Evolutionary conservation across 2,113 vertebrate species (phyloP), one percentile per base, ranked within the genome.

Genomic region (Columba livia): DNA sequence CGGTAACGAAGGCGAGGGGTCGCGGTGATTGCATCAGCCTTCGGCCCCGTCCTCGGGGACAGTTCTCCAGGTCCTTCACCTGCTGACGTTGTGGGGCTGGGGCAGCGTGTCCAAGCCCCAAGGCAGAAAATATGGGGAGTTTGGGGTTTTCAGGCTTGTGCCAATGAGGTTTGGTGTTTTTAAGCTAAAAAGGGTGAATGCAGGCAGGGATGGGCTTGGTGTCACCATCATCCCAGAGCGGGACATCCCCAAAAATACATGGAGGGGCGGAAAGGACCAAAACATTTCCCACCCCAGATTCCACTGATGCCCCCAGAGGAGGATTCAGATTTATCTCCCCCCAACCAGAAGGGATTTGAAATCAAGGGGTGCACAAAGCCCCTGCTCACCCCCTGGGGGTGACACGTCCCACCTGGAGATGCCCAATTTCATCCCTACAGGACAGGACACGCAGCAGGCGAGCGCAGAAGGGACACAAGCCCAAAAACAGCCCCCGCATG

Each of bases 31-130:
- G 48, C 47, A 2, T 88, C 94, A 89, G 70, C 40, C 65, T 66
- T 32, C 5, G 1, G 66, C 20, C 65, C 19, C 60, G 5, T 32
- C 62, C 69, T 78, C 2, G 0, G 28, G 0, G 5, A 54, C 1
- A 5, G 21, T 19, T 9, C 60, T 48, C 47, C 5, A 0, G 8
- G 6, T 7, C 54, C 34, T 79, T 21, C 9, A 2, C 36, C 29
- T 29, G 32, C 58, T 10, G 51, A 1, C 4, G 11, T 5, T 0
- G 0, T 2, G 44, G 31, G 31, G 7, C 34, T 75, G 40, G 61
- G 42, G 29, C 66, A 21, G 3, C 62, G 5, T 1, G 0, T 11
- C 21, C 24, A 3, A 12, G 2, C 31, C 60, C 60, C 9, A 1
- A 1, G 17, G 50, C 24, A 47, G 44, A 19, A 47, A 19, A 47